Conservation (phyloP, 2,113 vertebrate species). For the Pseudopodoces humilis region DNA sequence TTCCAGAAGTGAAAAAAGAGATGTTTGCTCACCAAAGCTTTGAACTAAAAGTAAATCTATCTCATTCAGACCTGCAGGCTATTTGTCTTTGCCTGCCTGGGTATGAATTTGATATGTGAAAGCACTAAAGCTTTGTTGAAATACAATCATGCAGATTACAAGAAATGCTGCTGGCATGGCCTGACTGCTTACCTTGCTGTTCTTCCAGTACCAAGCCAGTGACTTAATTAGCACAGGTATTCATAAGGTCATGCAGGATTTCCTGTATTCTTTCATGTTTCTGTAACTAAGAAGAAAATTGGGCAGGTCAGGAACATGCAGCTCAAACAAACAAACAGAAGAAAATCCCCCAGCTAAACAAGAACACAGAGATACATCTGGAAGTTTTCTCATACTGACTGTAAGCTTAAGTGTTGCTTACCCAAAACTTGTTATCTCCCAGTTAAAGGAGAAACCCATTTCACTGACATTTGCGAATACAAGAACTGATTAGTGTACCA, state of each 20-base stretch:
- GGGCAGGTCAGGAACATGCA: conserved; percentile 42
- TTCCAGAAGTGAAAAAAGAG: background rate
- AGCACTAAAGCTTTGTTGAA: conserved; percentile 38
- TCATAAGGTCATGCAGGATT: conserved; percentile 30
- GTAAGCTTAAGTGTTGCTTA: background rate
- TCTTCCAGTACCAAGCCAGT: conserved; percentile 4
- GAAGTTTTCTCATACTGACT: background rate
- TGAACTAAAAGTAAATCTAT: conserved; percentile 35
- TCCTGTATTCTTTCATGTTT: conserved; percentile 74
- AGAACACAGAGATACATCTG: background rate
- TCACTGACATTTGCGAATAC: background rate
- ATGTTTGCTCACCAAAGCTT: conserved; percentile 9
- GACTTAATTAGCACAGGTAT: conserved; percentile 65
- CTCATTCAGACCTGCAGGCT: background rate
- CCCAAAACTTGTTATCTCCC: background rate
- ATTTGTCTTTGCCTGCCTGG: conserved; percentile 47
- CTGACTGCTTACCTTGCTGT: conserved; percentile 70
- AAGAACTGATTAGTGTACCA: conserved; percentile 10
- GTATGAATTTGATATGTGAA: conserved; percentile 59
- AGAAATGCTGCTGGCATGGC: conserved; percentile 46
- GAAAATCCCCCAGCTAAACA: background rate
- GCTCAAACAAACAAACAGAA: background rate
- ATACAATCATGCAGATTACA: conserved; percentile 37
- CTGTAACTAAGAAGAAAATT: conserved; percentile 67
- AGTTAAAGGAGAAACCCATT: background rate